Conservation (phyloP, 2,113 vertebrate genomes). For the Pogonocichla stellata region DNA sequence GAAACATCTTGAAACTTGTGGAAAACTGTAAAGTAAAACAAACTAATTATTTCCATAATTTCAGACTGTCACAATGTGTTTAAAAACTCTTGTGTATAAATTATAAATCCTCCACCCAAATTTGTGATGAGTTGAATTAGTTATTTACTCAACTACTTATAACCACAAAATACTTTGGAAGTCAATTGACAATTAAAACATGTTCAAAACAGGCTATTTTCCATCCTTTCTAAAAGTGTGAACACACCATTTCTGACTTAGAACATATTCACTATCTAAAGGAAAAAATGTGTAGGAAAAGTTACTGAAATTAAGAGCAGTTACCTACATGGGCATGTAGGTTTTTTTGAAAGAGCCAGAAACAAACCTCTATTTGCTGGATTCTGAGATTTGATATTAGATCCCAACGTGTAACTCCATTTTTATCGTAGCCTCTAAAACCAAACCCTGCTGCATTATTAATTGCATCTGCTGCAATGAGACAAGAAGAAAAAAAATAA, state of each 20-base stretch:
- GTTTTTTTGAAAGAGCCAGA: neutral
- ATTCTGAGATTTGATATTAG: conserved; percentile 95
- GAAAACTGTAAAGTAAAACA: conserved; percentile 82
- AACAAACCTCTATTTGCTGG: conserved; percentile 91
- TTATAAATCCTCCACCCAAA: neutral
- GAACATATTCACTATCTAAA: neutral
- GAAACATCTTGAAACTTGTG: conserved; percentile 97
- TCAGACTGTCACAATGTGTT: neutral
- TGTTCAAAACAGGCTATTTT: neutral
- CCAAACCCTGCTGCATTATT: conserved; percentile 99
- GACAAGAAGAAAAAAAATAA: conserved; percentile 9
- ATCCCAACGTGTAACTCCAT: conserved; percentile 89
- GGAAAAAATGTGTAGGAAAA: neutral
- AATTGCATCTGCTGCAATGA: conserved; percentile 89
- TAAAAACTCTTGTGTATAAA: neutral
- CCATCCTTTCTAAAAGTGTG: neutral
- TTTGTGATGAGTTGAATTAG: neutral
- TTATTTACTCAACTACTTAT: neutral
- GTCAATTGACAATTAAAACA: neutral
- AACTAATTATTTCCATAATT: neutral
- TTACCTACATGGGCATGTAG: neutral
- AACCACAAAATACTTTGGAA: neutral
- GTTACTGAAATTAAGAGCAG: neutral
- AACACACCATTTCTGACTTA: neutral
- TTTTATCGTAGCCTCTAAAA: conserved; percentile 92